Base-by-base conservation (phyloP, 2,888 invertebrate species). In the Leptinotarsa haldemani region DNA sequence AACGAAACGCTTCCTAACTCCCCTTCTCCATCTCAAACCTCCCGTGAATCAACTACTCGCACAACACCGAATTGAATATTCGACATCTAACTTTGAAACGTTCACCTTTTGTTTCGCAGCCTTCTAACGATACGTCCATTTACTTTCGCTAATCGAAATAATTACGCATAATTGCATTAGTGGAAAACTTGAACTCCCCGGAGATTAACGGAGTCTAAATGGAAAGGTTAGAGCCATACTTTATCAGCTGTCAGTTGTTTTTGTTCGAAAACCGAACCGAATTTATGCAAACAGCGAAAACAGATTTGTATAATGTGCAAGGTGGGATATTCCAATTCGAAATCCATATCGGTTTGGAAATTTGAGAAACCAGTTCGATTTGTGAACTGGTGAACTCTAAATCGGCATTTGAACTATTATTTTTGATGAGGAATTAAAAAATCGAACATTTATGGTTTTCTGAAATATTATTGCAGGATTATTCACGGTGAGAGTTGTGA, bases 221-320 rank as follows among this genome's bases (percentile, higher is more conserved):
- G 56, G 56, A 56, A 56, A 56, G 56, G 56, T 56, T 65, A 65
- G 48, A 65, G 48, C 47, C 7, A 48, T 72, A 72, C 67, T 72
- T 72, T 72, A 72, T 72, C 68, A 68, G 64, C 68, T 72, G 72
- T 61, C 52, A 68, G 53, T 72, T 64, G 68, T 72, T 72, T 72
- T 72, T 68, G 64, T 50, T 63, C 50, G 25, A 25, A 66, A 72
- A 68, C 64, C 58, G 68, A 63, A 18, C 25, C 64, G 63, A 50
- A 71, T 22, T 61, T 30, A 63, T 52, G 52, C 58, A 46, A 53
- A 68, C 56, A 56, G 53, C 63, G 47, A 72, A 72, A 63, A 64
- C 50, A 53, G 52, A 72, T 63, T 72, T 67, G 52, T 68, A 12
- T 56, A 56, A 56, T 56, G 22, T 56, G 56, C 13, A 22, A 18